These are phyloP conservation scores for Odontamblyopus lacepedii DNA, from an alignment of 2,797 vertebrate genomes.

Conservation along the genomic window DNA sequence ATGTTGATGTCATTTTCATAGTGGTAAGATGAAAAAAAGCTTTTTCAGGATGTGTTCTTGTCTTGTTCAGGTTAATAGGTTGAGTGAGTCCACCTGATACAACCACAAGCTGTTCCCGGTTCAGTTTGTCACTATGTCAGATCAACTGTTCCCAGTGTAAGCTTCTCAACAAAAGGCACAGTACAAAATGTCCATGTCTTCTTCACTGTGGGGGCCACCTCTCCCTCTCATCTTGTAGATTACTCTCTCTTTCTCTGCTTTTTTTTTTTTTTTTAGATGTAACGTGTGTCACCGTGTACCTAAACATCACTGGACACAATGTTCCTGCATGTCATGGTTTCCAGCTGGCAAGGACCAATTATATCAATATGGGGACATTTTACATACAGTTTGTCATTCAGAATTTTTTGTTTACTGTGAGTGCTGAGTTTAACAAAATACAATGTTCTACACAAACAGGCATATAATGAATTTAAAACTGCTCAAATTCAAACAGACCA, in stretches of 20 bases:
- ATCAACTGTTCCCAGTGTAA: constrained; percentile 28
- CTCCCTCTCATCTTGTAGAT: constrained; percentile 37
- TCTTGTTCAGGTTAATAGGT: constrained; percentile 16
- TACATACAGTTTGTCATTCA: constrained; percentile 46
- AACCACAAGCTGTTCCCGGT: constrained; percentile 20
- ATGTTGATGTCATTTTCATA: constrained; percentile 7
- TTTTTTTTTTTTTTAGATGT: constrained; percentile 52
- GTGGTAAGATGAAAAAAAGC: background rate
- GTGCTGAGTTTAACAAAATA: background rate
- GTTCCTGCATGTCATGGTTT: constrained; percentile 81
- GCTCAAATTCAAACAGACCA: too few species aligned
- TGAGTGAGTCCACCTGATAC: constrained; percentile 16
- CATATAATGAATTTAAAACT: background rate
- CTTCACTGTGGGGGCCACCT: constrained; percentile 36
- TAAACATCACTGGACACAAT: constrained; percentile 77
- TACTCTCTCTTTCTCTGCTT: constrained; percentile 8
- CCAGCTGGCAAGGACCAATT: constrained; percentile 72
- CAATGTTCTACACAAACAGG: background rate
- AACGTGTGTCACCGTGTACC: constrained; percentile 30
- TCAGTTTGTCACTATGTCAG: constrained; percentile 24
- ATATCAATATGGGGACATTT: constrained; percentile 66
- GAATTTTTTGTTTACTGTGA: constrained; percentile 12
- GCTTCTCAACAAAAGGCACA: constrained; percentile 21
- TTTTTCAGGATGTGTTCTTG: background rate
- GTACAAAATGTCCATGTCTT: constrained; percentile 43